A percentile compares a stretch with the other conserved stretches of the same genome.
These are phyloP conservation scores for Euproctis similis DNA, from an alignment of 2,888 invertebrate genomes.

Conservation along the genomic window DNA sequence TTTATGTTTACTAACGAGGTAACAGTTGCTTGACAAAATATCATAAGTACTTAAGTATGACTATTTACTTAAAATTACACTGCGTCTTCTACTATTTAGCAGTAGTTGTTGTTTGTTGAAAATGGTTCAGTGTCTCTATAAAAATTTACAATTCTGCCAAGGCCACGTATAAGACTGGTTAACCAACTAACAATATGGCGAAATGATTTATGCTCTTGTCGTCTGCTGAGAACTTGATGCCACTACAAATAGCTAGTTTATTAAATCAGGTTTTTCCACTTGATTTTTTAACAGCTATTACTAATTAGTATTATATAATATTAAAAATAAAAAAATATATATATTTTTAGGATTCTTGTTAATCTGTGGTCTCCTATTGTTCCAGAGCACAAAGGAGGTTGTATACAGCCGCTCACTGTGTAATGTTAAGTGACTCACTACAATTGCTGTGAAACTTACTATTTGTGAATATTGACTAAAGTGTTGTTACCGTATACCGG, in stretches of 20 bases:
- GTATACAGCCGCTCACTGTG: constrained; percentile 27
- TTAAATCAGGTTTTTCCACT: neutral
- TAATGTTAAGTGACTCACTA: constrained; percentile 21
- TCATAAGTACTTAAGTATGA: no score
- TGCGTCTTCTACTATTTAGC: no score
- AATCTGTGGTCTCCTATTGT: constrained; percentile 23
- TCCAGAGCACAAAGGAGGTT: constrained; percentile 40
- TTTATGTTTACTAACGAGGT: no score
- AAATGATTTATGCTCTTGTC: constrained; percentile 4
- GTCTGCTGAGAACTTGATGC: constrained; percentile 1
- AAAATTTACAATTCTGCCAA: neutral
- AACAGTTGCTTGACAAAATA: no score
- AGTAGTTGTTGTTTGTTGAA: no score
- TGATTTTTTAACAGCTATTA: neutral
- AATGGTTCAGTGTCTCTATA: no score
- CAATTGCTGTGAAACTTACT: constrained; percentile 18
- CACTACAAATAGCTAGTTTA: neutral
- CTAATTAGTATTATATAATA: no score
- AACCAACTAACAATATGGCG: constrained; percentile 11
- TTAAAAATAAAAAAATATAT: no score
- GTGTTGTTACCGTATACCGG: constrained; percentile 39
- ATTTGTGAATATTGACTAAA: constrained; percentile 26
- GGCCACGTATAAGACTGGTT: constrained; percentile 9
- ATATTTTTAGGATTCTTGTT: neutral
- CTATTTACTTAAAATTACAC: no score